phyloP scores from a whole-genome alignment of 1,140 invertebrate species.

The Dysdera silvatica region DNA sequence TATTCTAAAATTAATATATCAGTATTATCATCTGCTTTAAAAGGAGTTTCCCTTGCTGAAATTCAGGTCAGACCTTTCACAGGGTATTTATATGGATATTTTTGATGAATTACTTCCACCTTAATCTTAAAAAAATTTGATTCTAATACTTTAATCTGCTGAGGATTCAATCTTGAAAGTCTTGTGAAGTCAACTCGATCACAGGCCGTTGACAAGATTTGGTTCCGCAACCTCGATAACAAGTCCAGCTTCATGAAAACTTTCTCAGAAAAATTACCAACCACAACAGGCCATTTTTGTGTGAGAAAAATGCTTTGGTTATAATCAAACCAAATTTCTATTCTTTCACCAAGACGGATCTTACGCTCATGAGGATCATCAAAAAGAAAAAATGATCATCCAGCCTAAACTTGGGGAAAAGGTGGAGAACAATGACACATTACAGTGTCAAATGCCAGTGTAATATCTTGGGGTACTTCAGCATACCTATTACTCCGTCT shows the following conservation, averaged over 20 bases:
- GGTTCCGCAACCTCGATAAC: constrained; percentile 2
- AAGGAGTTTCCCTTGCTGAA: not conserved
- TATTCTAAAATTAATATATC: not conserved
- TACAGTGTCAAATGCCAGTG: not conserved
- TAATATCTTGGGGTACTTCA: not conserved
- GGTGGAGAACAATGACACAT: not conserved
- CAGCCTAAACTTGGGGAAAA: not conserved
- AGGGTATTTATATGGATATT: constrained; percentile 8
- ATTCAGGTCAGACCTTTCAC: not conserved
- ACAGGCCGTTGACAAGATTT: not conserved
- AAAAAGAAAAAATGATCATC: not conserved
- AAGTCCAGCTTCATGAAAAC: constrained; percentile 1
- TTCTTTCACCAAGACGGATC: not conserved
- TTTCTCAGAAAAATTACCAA: constrained; percentile 12
- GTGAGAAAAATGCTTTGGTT: constrained; percentile 8
- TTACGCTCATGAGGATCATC: no score
- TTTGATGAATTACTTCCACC: constrained; percentile 28
- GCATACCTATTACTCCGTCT: not conserved
- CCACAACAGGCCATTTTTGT: constrained; percentile 7
- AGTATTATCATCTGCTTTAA: not conserved
- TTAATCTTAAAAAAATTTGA: constrained; percentile 15
- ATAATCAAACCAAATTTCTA: constrained; percentile 6
- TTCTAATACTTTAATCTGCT: constrained; percentile 7
- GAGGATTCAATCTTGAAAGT: constrained; percentile 15
- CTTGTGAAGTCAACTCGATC: not conserved